These are phyloP conservation scores for Drosophila dives DNA, from an alignment of 2,888 invertebrate genomes.

Conservation along the genomic window DNA sequence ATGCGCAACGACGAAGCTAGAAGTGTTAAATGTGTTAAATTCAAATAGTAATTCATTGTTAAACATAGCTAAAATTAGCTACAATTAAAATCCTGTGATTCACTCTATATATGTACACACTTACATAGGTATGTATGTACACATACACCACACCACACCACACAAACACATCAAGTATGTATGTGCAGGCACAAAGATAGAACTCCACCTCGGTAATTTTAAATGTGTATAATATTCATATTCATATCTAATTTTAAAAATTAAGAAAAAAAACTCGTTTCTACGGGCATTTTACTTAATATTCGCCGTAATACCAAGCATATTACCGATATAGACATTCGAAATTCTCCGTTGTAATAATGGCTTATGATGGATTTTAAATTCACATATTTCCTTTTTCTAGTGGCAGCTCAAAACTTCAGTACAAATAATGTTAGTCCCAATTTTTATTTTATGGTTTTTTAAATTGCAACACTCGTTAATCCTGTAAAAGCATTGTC, in stretches of 20 bases:
- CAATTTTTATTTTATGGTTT: background rate
- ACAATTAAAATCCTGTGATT: conserved; percentile 80
- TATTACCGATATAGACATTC: background rate
- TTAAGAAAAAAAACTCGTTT: background rate
- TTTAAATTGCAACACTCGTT: background rate
- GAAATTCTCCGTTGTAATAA: background rate
- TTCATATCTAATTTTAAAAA: conserved; percentile 17
- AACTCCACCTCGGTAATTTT: background rate
- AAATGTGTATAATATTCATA: conserved; percentile 10
- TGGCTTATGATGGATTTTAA: background rate
- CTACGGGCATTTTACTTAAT: background rate
- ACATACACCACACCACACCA: conserved; percentile 5
- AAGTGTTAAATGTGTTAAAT: conserved; percentile 59
- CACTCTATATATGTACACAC: conserved; percentile 64
- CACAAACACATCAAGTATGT: conserved; percentile 36
- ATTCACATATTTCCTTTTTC: conserved; percentile 1
- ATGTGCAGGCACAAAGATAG: conserved; percentile 27
- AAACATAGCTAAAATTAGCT: conserved; percentile 77
- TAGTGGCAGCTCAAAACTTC: conserved; percentile 2
- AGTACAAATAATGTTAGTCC: conserved; percentile 18
- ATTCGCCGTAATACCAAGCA: background rate
- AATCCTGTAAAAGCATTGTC: background rate
- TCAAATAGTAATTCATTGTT: conserved; percentile 77
- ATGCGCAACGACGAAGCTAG: conserved; percentile 35
- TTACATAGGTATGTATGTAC: conserved; percentile 42